A percentile compares a stretch with the other conserved stretches of the same genome.
Evolutionary conservation across 2,113 vertebrate genomes (phyloP).

Genomic region (Crotophaga sulcirostris): DNA sequence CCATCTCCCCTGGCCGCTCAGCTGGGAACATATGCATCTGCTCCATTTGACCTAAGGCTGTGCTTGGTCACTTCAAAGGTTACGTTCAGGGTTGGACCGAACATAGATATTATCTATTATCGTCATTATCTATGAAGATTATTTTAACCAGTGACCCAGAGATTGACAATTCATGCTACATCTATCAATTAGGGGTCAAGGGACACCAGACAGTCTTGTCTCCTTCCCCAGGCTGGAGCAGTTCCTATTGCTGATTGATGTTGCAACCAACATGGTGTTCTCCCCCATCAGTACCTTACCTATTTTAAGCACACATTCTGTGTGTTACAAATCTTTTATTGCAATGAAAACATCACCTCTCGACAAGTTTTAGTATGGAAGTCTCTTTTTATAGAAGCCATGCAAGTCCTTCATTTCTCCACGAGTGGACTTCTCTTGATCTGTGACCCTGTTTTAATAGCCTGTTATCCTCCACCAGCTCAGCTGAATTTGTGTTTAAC

Average conservation of each 20-base stretch:
- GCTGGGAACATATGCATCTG: background rate
- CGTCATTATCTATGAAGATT: background rate
- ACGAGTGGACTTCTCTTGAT: background rate
- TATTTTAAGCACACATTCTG: background rate
- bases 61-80: background rate
- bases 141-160: background rate
- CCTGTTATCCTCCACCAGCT: background rate
- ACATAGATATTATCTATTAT: too few relatives aligned
- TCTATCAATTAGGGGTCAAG: background rate
- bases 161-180: background rate
- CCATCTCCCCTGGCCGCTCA: background rate
- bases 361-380: background rate
- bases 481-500: background rate
- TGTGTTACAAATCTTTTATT: background rate
- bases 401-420: background rate
- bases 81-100: background rate
- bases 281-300: background rate
- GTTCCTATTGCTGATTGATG: background rate
- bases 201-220: background rate
- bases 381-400: background rate
- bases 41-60: background rate
- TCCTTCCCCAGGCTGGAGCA: background rate
- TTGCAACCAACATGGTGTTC: background rate
- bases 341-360: background rate
- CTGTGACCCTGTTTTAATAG: background rate